Conservation (phyloP, 2,797 vertebrate species). For the Cheirogaleus major region DNA sequence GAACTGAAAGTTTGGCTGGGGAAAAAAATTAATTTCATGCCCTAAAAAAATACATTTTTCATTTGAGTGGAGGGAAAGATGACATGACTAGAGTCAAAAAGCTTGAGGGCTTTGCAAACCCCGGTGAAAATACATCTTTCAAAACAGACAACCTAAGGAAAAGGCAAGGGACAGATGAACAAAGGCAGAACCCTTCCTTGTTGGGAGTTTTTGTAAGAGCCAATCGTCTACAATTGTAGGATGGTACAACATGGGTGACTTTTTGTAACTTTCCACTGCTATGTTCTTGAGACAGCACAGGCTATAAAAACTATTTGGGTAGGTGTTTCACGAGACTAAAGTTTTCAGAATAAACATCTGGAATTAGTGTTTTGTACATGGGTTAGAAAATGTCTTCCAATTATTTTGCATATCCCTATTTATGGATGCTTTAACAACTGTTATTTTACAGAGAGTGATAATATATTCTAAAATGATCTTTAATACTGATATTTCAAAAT, state of each 20-base stretch:
- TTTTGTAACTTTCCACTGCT: not conserved
- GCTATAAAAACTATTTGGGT: not conserved
- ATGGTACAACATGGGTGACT: too few species aligned
- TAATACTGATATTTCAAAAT: constrained; percentile 85
- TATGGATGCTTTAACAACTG: constrained; percentile 81
- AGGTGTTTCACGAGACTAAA: not conserved
- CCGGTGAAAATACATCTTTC: not conserved
- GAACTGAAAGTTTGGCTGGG: constrained; percentile 50
- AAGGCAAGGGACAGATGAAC: not conserved
- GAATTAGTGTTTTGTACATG: constrained; percentile 32
- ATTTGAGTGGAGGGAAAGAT: not conserved
- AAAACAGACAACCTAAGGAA: not conserved
- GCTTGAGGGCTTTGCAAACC: not conserved
- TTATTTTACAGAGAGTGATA: constrained; percentile 79
- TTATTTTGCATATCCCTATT: constrained; percentile 77
- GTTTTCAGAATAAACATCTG: constrained; percentile 62
- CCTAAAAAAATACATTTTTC: constrained; percentile 63
- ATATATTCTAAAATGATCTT: constrained; percentile 84
- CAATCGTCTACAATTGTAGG: not conserved
- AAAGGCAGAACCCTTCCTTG: not conserved
- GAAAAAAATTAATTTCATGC: constrained; percentile 64
- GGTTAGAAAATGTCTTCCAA: constrained; percentile 65
- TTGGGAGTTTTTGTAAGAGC: not conserved
- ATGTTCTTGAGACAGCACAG: not conserved
- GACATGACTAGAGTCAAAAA: not conserved